phyloP scores from a whole-genome alignment of 2,113 vertebrate species.

The Elephas maximus region DNA sequence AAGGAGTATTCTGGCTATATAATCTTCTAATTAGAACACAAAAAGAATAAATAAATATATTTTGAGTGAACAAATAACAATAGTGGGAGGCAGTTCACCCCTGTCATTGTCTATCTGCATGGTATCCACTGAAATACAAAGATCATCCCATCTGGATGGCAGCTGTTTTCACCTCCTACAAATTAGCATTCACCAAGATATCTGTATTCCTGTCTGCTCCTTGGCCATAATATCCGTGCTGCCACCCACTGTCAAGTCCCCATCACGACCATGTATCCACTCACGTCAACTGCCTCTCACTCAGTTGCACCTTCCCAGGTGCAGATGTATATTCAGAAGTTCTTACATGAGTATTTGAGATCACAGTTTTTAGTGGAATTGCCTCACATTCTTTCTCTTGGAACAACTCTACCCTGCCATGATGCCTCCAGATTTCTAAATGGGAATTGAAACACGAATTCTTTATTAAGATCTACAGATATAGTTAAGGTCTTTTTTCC shows the following conservation, averaged over 20 bases:
- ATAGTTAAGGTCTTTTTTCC: not conserved
- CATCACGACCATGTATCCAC: not conserved
- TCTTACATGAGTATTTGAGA: not conserved
- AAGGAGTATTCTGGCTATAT: no score
- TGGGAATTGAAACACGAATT: not conserved
- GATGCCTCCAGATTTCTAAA: not conserved
- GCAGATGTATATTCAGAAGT: no score
- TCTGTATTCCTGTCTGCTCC: not conserved
- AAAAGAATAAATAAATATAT: no score
- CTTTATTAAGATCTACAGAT: not conserved
- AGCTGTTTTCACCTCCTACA: not conserved
- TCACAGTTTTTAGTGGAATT: not conserved
- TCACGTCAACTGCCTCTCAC: not conserved
- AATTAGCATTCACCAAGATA: not conserved
- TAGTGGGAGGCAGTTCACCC: not conserved
- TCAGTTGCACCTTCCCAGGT: not conserved
- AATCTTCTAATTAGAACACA: no score
- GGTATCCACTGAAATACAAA: not conserved
- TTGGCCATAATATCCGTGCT: not conserved
- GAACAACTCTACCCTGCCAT: not conserved
- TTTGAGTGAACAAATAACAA: not conserved
- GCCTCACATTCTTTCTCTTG: no score
- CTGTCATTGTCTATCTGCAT: not conserved
- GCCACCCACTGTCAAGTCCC: accelerated
- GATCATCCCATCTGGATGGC: not conserved